Conservation (phyloP, 2,113 vertebrate genomes). For the Scatophagus argus region DNA sequence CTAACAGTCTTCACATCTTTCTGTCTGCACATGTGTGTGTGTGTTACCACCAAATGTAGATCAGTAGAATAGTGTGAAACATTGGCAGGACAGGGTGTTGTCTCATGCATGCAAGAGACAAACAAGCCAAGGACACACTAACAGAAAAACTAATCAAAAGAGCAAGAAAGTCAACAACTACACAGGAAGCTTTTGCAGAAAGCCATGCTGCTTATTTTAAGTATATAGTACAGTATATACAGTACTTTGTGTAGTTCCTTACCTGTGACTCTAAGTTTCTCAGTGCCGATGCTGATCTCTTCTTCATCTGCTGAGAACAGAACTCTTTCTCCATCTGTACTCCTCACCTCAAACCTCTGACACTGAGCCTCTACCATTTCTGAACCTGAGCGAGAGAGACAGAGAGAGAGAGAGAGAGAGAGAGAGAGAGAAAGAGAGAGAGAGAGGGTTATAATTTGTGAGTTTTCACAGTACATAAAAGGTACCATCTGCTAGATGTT, state of each 20-base stretch:
- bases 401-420: slow-evolving; percentile 35
- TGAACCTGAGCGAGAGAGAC: slow-evolving; percentile 84
- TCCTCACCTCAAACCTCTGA: slow-evolving; percentile 95
- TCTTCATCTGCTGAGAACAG: slow-evolving; percentile 97
- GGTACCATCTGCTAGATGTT: neutral
- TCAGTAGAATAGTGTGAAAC: neutral
- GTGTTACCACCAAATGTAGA: neutral
- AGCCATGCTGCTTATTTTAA: neutral
- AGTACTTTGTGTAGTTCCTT: neutral
- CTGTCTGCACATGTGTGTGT: no score
- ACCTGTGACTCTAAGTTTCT: slow-evolving; percentile 97
- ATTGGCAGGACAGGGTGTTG: no score
- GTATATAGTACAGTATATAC: neutral
- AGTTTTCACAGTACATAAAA: slow-evolving; percentile 7
- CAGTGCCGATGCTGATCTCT: slow-evolving; percentile 94
- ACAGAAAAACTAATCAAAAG: no score
- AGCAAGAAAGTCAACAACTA: no score
- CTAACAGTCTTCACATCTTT: neutral
- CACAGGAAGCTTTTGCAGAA: no score
- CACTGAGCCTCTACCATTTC: slow-evolving; percentile 96
- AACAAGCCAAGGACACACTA: no score
- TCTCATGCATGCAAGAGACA: no score
- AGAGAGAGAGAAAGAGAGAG: neutral
- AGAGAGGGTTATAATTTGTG: slow-evolving; percentile 17
- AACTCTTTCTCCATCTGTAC: slow-evolving; percentile 87